A percentile compares a stretch with the other conserved stretches of the same genome.
Conservation (phyloP, 2,113 vertebrate species). For the Rhineura floridana region DNA sequence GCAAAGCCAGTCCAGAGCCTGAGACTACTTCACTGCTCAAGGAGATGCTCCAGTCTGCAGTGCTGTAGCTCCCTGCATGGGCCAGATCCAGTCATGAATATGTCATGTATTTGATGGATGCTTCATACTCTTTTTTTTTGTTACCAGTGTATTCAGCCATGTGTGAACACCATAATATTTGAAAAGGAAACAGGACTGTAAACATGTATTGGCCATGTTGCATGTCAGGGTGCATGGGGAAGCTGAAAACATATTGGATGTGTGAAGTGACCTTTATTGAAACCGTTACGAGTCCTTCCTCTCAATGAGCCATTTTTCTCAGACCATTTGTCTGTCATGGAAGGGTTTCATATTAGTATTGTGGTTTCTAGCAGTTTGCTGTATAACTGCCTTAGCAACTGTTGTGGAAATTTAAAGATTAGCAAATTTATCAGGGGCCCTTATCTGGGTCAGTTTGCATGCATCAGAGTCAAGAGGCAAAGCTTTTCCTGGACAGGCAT, state of each 20-base stretch:
- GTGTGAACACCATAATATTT: background rate
- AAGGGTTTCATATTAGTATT: background rate
- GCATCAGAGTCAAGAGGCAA: background rate
- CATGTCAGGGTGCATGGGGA: background rate
- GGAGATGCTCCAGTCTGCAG: background rate
- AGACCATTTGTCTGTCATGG: background rate
- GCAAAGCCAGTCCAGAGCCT: background rate
- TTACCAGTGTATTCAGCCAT: background rate
- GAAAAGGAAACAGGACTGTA: background rate
- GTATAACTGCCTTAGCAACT: too few species aligned
- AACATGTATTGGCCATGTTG: background rate
- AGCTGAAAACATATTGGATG: background rate
- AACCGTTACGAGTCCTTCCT: background rate
- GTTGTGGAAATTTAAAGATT: too few species aligned
- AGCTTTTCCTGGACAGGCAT: background rate
- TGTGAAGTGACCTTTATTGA: background rate
- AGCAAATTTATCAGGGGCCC: too few species aligned
- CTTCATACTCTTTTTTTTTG: background rate
- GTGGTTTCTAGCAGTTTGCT: background rate
- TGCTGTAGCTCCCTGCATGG: background rate
- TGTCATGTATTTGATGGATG: background rate
- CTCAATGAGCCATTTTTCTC: background rate
- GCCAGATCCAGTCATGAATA: background rate
- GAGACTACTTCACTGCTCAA: background rate
- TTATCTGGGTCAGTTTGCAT: background rate